These are phyloP conservation scores for Zeuzera pyrina DNA, from an alignment of 2,888 invertebrate species.

Conservation along the genomic window DNA sequence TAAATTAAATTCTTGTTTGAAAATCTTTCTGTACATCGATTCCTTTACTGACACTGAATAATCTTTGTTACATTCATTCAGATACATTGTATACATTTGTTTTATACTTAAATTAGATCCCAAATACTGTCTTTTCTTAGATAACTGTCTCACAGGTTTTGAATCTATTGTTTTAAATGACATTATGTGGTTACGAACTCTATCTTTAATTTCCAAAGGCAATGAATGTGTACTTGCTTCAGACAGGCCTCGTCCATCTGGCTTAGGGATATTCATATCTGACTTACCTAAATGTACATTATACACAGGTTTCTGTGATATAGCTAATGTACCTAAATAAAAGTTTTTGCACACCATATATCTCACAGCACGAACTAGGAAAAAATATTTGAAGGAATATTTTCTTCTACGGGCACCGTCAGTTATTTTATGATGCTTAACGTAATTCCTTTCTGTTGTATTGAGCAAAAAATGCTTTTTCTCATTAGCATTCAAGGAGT, in stretches of 20 bases:
- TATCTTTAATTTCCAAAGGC: constrained; percentile 46
- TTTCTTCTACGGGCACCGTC: constrained; percentile 35
- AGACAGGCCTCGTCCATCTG: constrained; percentile 52
- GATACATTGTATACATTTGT: constrained; percentile 56
- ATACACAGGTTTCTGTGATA: constrained; percentile 62
- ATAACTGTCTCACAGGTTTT: constrained; percentile 43
- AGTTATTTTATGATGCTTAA: constrained; percentile 30
- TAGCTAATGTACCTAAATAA: constrained; percentile 57
- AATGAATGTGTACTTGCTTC: constrained; percentile 47
- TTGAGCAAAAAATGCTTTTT: constrained; percentile 59
- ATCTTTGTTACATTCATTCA: constrained; percentile 37
- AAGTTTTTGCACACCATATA: constrained; percentile 60
- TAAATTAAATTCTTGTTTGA: constrained; percentile 55
- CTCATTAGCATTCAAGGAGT: constrained; percentile 52
- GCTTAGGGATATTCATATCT: constrained; percentile 57
- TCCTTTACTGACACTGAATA: constrained; percentile 43
- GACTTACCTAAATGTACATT: constrained; percentile 60
- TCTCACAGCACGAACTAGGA: constrained; percentile 40
- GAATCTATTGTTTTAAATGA: constrained; percentile 45
- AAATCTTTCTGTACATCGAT: constrained; percentile 63
- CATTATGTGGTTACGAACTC: constrained; percentile 48
- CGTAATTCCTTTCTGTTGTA: constrained; percentile 49
- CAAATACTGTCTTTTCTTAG: constrained; percentile 51
- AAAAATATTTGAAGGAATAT: constrained; percentile 59
- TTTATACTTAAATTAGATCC: constrained; percentile 43